Base-by-base conservation (phyloP, 1,140 invertebrate species). In the Himalopsyche phryganea region DNA sequence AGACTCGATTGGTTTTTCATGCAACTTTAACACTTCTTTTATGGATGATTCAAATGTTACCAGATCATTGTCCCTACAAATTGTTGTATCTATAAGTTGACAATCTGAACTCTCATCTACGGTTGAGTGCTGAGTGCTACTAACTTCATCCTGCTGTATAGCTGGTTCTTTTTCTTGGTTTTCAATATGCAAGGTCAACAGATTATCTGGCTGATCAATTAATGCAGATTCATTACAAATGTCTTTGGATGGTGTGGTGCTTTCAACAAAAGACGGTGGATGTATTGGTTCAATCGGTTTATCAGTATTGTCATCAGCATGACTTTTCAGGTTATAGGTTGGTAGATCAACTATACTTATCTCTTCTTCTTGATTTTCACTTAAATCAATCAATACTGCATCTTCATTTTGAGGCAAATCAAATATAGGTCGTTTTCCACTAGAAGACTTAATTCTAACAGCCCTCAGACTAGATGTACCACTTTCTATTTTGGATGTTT, bases 81-180 rank as follows among this genome's bases (percentile, higher is more conserved):
- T 11, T 4, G n/a, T 40, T 3, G 38, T 13, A 1, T 46, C 51
- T 28, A 14, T 6, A 14, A 11, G 23, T 35, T 35, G 23, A 32
- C 45, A 60, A 36, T 60, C 48, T 0, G 47, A 50, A 14, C 20
- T 54, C 20, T 60, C 58, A 20, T 60, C 51, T 10, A 32, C 53
- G 13, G 42, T 28, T 1, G 60, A 52, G 44, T 62, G 54, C 28
- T 62, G 54, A 19, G 61, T 63, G 40, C 61, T 63, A 44, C 50
- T 58, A 28, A 63, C 47, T 55, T 63, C 56, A 59, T 63, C 55
- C 44, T 63, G 61, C 48, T 63, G 61, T 14, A 63, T 63, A 3
- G 51, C 50, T 44, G 53, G 50, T 38, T 62, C 50, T 28, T 28
- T 28, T 28, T 28, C 23, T 28, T 28, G 23, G 9, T 28, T 28